phyloP scores from a whole-genome alignment of 2,113 vertebrate species.

The Seriola dumerili region DNA sequence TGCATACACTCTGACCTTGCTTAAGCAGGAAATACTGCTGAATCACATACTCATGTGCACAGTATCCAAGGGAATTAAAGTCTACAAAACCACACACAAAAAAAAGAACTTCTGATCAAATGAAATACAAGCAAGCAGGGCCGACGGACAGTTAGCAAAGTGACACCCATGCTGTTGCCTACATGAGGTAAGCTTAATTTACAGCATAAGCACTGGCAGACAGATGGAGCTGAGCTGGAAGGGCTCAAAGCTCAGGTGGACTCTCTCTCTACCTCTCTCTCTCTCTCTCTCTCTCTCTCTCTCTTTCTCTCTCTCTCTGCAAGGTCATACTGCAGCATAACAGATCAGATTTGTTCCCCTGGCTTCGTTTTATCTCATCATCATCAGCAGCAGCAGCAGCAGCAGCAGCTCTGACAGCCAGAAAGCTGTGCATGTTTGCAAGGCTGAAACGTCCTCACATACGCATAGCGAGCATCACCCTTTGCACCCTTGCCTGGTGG shows the following conservation, averaged over 20 bases:
- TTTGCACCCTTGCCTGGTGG: conserved; percentile 4
- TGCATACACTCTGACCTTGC: conserved; percentile 48
- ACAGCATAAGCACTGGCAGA: conserved; percentile 62
- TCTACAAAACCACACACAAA: not conserved
- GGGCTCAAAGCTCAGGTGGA: conserved; percentile 80
- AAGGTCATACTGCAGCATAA: conserved; percentile 81
- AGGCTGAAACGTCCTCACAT: conserved; percentile 21
- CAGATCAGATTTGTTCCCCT: conserved; percentile 51
- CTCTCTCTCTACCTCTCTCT: conserved; percentile 24
- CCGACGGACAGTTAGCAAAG: not conserved
- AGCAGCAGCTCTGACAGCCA: conserved; percentile 9
- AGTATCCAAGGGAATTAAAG: not conserved
- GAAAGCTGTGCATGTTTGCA: conserved; percentile 13
- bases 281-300: conserved; percentile 12
- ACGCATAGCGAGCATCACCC: conserved; percentile 12
- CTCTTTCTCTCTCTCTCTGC: conserved; percentile 35
- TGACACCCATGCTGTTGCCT: conserved; percentile 24
- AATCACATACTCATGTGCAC: conserved; percentile 43
- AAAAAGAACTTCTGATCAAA: conserved; percentile 12
- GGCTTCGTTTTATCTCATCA: conserved; percentile 29
- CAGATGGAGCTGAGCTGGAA: conserved; percentile 79
- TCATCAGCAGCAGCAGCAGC: conserved; percentile 13
- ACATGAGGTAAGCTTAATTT: conserved; percentile 67
- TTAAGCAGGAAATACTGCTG: conserved; percentile 57
- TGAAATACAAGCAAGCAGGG: conserved; percentile 23